Conservation (phyloP, 2,113 vertebrate species). For the Lipotes vexillifer region DNA sequence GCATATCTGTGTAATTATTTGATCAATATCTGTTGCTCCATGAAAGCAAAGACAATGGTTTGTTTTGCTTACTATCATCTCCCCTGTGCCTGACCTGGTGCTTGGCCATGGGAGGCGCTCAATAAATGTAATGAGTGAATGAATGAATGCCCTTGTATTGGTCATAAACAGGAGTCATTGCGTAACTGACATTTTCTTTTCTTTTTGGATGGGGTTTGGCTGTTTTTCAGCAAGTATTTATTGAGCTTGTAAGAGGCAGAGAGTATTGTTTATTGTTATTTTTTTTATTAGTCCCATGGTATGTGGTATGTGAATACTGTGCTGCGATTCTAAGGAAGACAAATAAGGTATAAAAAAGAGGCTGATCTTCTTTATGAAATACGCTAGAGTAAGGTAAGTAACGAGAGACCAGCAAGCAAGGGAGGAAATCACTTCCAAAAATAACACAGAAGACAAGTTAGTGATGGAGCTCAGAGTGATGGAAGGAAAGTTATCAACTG, state of each 20-base stretch:
- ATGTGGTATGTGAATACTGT: neutral
- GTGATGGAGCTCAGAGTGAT: neutral
- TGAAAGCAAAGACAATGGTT: neutral
- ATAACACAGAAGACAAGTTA: constrained; percentile 38
- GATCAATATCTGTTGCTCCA: neutral
- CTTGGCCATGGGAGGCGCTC: neutral
- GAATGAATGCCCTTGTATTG: neutral
- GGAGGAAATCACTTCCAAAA: constrained; percentile 67
- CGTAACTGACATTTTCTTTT: constrained; percentile 22
- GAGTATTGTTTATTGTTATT: neutral
- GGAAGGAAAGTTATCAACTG: constrained; percentile 25
- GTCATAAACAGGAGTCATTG: neutral
- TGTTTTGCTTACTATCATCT: neutral
- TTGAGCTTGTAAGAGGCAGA: neutral
- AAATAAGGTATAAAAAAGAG: constrained; percentile 49
- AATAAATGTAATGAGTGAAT: neutral
- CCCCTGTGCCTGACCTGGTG: neutral
- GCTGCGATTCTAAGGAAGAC: constrained; percentile 57
- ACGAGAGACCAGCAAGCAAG: neutral
- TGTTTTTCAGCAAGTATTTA: constrained; percentile 32
- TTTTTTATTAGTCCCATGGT: neutral
- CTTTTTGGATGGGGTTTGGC: neutral
- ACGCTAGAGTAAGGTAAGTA: constrained; percentile 59
- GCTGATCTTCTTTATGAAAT: constrained; percentile 39
- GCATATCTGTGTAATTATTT: neutral